Evolutionary conservation across 2,888 invertebrate species (phyloP).

Genomic region (Venusia cambrica): DNA sequence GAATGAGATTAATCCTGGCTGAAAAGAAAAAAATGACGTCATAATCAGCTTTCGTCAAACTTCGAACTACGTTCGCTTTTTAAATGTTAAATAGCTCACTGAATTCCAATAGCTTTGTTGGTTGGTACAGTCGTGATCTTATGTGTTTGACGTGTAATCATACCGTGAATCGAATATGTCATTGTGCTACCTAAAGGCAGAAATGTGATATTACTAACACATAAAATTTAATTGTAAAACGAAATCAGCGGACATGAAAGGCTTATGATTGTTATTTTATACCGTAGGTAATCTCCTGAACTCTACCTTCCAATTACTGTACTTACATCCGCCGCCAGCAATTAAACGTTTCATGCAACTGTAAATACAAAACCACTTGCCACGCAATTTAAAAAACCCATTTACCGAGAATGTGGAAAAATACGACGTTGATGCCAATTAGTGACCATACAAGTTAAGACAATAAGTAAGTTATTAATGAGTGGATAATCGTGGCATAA

Average conservation of each 20-base stretch:
- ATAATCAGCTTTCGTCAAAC: conserved; percentile 81
- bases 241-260: conserved; percentile 13
- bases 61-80: conserved; percentile 69
- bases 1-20: conserved; percentile 75
- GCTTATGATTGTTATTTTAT: conserved; percentile 10
- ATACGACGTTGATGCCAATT: conserved; percentile 73
- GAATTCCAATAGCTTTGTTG: conserved; percentile 43
- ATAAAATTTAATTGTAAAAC: too few species aligned
- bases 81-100: conserved; percentile 68
- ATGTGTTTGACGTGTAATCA: conserved; percentile 1
- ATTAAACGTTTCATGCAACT: conserved; percentile 75
- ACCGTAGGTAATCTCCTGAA: conserved; percentile 56
- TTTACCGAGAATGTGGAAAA: conserved; percentile 70
- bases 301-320: conserved; percentile 71
- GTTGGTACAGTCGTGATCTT: conserved; percentile 27
- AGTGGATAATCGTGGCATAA: conserved; percentile 45
- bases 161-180: too few species aligned
- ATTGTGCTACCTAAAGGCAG: too few species aligned
- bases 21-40: conserved; percentile 76
- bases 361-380: conserved; percentile 70
- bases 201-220: too few species aligned
- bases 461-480: conserved; percentile 64
- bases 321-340: conserved; percentile 68
- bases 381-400: conserved; percentile 66
- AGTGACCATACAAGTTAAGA: conserved; percentile 62